These are phyloP conservation scores for Poeciliopsis gracilis DNA, from an alignment of 2,797 vertebrate species.

Conservation along the genomic window DNA sequence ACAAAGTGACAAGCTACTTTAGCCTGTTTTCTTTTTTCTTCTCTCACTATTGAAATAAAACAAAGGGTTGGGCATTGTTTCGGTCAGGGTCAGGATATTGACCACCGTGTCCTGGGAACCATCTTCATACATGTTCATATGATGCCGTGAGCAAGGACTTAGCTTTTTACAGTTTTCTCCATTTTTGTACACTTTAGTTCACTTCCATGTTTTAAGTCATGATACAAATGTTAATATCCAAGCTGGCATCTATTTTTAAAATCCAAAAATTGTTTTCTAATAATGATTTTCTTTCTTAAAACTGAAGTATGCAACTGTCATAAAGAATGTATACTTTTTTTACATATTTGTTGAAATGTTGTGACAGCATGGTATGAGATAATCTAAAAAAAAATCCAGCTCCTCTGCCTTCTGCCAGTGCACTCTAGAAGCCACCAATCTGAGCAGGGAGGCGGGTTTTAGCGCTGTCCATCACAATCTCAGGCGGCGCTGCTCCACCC, in stretches of 20 bases:
- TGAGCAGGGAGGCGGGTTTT: too few species aligned
- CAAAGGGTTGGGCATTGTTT: not conserved
- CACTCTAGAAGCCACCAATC: too few species aligned
- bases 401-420: too few species aligned
- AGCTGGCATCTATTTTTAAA: not conserved
- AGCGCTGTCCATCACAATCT: too few species aligned
- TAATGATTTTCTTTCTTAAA: not conserved
- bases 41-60: not conserved
- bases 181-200: not conserved
- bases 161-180: not conserved
- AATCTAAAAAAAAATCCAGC: too few species aligned
- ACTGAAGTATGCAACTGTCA: too few species aligned
- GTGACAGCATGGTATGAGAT: too few species aligned
- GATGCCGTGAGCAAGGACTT: not conserved
- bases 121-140: not conserved
- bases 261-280: not conserved
- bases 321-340: too few species aligned
- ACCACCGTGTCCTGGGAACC: not conserved
- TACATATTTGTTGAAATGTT: too few species aligned
- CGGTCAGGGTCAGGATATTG: not conserved
- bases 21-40: not conserved
- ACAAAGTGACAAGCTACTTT: not conserved
- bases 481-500: too few species aligned
- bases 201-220: not conserved
- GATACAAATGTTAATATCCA: not conserved